Percentiles rank a stretch among this genome's conserved stretches.
phyloP scores from a whole-genome alignment of 2,113 vertebrate species.

The Psephotus haematonotus region DNA sequence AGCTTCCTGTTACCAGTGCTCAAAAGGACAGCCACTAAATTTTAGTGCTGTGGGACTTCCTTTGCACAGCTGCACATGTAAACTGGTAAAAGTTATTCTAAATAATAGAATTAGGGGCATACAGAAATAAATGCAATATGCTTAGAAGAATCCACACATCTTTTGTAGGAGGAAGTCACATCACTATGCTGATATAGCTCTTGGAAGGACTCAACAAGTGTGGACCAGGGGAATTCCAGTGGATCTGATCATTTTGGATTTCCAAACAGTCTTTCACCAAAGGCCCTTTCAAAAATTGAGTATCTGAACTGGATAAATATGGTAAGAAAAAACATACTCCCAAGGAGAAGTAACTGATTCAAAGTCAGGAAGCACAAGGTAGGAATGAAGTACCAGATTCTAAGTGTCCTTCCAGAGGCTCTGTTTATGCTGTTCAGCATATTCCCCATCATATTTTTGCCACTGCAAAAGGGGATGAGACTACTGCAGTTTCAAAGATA shows the following conservation, averaged over 20 bases:
- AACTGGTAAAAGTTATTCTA: background rate
- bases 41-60: background rate
- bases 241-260: background rate
- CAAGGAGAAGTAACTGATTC: background rate
- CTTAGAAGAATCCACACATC: background rate
- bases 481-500: background rate
- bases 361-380: background rate
- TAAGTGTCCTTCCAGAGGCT: background rate
- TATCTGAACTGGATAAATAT: background rate
- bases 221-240: background rate
- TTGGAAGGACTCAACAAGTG: background rate
- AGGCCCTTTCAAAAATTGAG: background rate
- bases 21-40: background rate
- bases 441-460: background rate
- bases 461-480: background rate
- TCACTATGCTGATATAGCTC: background rate
- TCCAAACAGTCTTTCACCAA: background rate
- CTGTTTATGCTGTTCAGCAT: background rate
- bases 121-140: background rate
- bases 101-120: background rate
- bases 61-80: background rate
- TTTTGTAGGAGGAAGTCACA: background rate
- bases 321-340: background rate
- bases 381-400: background rate
- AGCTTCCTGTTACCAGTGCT: background rate